Evolutionary conservation across 2,888 invertebrate genomes (phyloP).

Genomic region (Acholoe squamosa): DNA sequence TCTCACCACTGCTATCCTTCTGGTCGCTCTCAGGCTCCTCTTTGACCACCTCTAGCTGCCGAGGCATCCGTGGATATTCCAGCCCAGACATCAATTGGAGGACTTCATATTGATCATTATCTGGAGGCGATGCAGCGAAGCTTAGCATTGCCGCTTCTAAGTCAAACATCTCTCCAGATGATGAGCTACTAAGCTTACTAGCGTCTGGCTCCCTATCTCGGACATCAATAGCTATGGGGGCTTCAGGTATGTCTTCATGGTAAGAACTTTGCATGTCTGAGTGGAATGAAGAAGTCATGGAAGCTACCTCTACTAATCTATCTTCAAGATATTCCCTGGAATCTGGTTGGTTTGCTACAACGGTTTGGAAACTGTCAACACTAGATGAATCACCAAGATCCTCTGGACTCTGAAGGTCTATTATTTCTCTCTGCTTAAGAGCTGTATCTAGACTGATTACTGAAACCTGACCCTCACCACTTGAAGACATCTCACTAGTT

Average conservation of each 20-base stretch:
- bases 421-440: slow-evolving; percentile 45
- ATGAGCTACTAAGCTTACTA: slow-evolving; percentile 55
- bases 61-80: slow-evolving; percentile 56
- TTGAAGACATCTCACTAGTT: slow-evolving; percentile 51
- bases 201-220: slow-evolving; percentile 67
- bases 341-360: slow-evolving; percentile 79
- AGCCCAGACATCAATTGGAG: slow-evolving; percentile 45
- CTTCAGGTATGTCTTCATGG: slow-evolving; percentile 94
- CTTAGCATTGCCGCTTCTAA: slow-evolving; percentile 53
- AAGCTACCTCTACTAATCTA: slow-evolving; percentile 85
- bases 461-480: slow-evolving; percentile 55
- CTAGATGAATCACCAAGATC: slow-evolving; percentile 81
- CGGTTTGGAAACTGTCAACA: slow-evolving; percentile 83
- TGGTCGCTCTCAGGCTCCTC: slow-evolving; percentile 65
- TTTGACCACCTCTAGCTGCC: slow-evolving; percentile 64
- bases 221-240: slow-evolving; percentile 71
- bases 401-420: slow-evolving; percentile 69
- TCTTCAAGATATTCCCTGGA: slow-evolving; percentile 79
- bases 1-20: slow-evolving; percentile 61
- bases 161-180: slow-evolving; percentile 57
- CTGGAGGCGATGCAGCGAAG: slow-evolving; percentile 37
- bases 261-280: slow-evolving; percentile 85
- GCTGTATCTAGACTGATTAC: slow-evolving; percentile 57
- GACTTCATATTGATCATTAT: slow-evolving; percentile 54
- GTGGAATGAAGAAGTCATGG: slow-evolving; percentile 84